Conservation (phyloP, 2,888 invertebrate genomes). For the Zele albiditarsus region DNA sequence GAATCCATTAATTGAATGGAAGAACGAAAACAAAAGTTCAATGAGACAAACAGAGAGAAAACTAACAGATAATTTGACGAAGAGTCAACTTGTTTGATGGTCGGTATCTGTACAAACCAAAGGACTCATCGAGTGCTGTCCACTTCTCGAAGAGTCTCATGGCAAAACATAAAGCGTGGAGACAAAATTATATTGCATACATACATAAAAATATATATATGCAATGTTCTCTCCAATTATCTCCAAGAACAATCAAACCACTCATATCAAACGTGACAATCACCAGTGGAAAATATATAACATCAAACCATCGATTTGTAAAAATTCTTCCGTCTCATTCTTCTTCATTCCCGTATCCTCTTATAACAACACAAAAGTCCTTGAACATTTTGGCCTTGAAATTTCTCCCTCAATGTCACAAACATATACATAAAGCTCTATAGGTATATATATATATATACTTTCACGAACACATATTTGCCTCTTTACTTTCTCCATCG, state of each 20-base stretch:
- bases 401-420: background rate
- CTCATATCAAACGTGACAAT: conserved; percentile 29
- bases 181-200: background rate
- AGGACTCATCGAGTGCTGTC: background rate
- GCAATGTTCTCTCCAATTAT: conserved; percentile 18
- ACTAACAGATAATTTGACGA: background rate
- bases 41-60: too few relatives aligned
- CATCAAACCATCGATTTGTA: conserved; percentile 24
- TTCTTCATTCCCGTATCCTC: background rate
- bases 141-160: background rate
- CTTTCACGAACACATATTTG: conserved; percentile 28
- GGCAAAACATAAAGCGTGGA: background rate
- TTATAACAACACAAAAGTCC: conserved; percentile 16
- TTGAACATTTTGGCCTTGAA: conserved; percentile 27
- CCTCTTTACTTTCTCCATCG: conserved; percentile 42
- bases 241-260: conserved; percentile 27
- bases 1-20: background rate
- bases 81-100: background rate
- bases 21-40: background rate
- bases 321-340: background rate
- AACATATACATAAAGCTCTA: conserved; percentile 18
- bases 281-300: conserved; percentile 14
- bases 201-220: background rate
- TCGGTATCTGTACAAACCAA: background rate
- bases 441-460: conserved; percentile 21